A percentile compares a stretch with the other conserved stretches of the same genome.
Evolutionary conservation across 2,797 vertebrate species (phyloP).

Genomic region (Rhinoraja longicauda): DNA sequence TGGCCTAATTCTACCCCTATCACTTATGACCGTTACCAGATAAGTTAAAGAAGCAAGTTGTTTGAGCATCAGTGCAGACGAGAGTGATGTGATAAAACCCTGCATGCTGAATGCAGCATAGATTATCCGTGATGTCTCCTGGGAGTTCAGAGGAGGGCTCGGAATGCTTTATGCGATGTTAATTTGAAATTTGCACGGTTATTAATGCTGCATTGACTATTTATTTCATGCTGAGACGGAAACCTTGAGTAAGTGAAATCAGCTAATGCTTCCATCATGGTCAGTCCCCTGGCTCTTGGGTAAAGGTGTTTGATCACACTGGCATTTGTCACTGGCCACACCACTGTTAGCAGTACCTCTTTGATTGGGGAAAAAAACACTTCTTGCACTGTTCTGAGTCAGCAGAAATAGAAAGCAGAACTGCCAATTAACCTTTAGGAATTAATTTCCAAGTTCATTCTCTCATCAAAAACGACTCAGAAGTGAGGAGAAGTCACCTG

Average conservation of each 20-base stretch:
- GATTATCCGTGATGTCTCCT: not conserved
- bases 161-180: not conserved
- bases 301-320: not conserved
- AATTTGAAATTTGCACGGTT: constrained; percentile 2
- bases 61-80: not conserved
- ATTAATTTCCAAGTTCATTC: constrained; percentile 21
- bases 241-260: not conserved
- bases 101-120: not conserved
- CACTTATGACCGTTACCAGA: not conserved
- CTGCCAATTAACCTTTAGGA: not conserved
- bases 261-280: not conserved
- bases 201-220: not conserved
- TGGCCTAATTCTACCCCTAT: too few relatives aligned
- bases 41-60: not conserved
- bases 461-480: not conserved
- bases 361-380: not conserved
- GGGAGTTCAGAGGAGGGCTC: not conserved
- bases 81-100: not conserved
- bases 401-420: not conserved
- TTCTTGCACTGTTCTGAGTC: not conserved
- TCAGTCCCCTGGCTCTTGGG: not conserved
- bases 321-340: not conserved
- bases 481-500: not conserved
- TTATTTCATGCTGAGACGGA: not conserved
- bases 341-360: not conserved